phyloP scores from a whole-genome alignment of 2,888 invertebrate species.

The Lacanobia oleracea region DNA sequence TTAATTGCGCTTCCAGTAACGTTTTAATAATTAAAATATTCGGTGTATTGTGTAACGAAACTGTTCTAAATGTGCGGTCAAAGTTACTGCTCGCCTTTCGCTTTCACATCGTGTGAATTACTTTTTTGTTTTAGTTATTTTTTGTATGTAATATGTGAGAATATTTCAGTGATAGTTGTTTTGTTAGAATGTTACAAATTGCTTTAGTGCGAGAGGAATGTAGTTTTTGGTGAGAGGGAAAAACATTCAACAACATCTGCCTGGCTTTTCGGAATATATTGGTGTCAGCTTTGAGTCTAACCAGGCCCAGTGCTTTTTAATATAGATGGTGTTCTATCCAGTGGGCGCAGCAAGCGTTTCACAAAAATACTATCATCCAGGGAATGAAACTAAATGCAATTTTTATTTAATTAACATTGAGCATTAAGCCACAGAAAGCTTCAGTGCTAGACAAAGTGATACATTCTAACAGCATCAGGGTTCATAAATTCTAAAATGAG shows the following conservation, averaged over 20 bases:
- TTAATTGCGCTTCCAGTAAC: slow-evolving; percentile 28
- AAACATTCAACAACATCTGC: neutral
- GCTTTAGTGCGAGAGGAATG: neutral
- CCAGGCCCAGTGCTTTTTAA: no score
- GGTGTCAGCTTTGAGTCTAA: no score
- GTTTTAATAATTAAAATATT: slow-evolving; percentile 51
- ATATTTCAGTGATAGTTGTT: slow-evolving; percentile 37
- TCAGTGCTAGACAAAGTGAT: no score
- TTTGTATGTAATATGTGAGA: slow-evolving; percentile 28
- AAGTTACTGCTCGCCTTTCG: slow-evolving; percentile 52
- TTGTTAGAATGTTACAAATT: slow-evolving; percentile 27
- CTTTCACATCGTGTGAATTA: slow-evolving; percentile 66
- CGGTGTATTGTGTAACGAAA: slow-evolving; percentile 29
- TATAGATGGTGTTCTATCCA: no score
- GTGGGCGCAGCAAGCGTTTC: no score
- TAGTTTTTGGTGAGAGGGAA: slow-evolving; percentile 5
- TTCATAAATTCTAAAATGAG: no score
- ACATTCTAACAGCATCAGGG: no score
- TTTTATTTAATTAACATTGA: no score
- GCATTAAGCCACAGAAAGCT: no score
- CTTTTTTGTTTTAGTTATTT: slow-evolving; percentile 44
- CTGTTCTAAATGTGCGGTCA: slow-evolving; percentile 59
- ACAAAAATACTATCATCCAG: no score
- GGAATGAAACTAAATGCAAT: no score
- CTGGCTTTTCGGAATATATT: no score